phyloP scores from a whole-genome alignment of 2,113 vertebrate species.

The Pachyramphus minor region DNA sequence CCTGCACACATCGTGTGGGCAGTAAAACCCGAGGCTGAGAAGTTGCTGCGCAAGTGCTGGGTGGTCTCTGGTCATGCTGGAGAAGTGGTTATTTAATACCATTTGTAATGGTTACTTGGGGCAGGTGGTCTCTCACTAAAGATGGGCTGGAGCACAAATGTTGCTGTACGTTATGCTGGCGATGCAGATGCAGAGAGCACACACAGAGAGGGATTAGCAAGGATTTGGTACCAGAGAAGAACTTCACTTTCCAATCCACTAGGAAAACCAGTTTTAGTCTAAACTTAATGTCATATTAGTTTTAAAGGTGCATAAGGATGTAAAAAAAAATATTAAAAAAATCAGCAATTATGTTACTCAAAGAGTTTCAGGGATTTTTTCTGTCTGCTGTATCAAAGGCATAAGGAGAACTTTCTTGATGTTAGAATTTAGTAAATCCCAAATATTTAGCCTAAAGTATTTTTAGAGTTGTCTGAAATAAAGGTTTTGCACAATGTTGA shows the following conservation, averaged over 20 bases:
- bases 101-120: conserved; percentile 16
- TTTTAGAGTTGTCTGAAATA: conserved; percentile 49
- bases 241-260: neutral
- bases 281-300: neutral
- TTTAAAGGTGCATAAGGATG: neutral
- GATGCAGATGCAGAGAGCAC: neutral
- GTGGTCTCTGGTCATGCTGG: conserved; percentile 32
- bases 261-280: neutral
- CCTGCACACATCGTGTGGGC: rapidly evolving
- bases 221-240: neutral
- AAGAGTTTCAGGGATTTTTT: neutral
- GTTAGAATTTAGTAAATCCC: conserved; percentile 30
- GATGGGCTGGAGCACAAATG: neutral
- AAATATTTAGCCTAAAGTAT: conserved; percentile 45
- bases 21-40: neutral
- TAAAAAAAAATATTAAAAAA: neutral
- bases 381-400: neutral
- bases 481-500: conserved; percentile 69
- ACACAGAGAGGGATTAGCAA: neutral
- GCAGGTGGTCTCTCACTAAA: neutral
- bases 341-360: neutral
- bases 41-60: neutral
- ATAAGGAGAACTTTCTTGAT: neutral
- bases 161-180: neutral
- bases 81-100: conserved; percentile 44